These are phyloP conservation scores for Myotis myotis DNA, from an alignment of 2,797 vertebrate species.

Conservation along the genomic window DNA sequence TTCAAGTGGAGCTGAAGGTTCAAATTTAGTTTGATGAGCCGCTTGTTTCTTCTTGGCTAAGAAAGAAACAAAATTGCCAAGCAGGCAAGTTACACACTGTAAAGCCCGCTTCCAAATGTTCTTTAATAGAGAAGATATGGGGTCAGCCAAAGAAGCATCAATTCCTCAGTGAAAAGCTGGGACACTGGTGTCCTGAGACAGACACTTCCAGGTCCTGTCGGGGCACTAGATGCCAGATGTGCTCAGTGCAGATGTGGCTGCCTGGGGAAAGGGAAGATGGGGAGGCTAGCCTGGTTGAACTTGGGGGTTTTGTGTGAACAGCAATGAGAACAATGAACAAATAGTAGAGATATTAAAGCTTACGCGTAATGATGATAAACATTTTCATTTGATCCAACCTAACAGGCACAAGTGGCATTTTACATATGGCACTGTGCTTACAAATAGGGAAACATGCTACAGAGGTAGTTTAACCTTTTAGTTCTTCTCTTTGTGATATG, in stretches of 20 bases:
- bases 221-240: not conserved
- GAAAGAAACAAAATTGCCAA: constrained; percentile 62
- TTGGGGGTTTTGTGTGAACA: not conserved
- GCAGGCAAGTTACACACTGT: constrained; percentile 19
- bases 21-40: constrained; percentile 63
- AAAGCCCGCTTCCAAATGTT: constrained; percentile 52
- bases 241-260: not conserved
- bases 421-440: not conserved
- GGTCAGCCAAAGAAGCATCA: constrained; percentile 58
- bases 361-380: not conserved
- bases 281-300: not conserved
- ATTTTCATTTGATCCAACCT: not conserved
- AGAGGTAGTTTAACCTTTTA: not conserved
- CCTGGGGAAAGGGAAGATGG: not conserved
- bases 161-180: not conserved
- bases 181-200: not conserved
- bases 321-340: not conserved
- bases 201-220: not conserved
- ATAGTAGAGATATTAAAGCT: not conserved
- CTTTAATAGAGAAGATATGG: not conserved
- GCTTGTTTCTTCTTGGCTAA: constrained; percentile 70
- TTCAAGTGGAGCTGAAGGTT: constrained; percentile 62
- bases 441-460: not conserved
- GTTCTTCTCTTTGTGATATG: not conserved
- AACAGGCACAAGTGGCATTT: not conserved